Evolutionary conservation across 2,888 invertebrate genomes (phyloP).

Genomic region (Panopea generosa): DNA sequence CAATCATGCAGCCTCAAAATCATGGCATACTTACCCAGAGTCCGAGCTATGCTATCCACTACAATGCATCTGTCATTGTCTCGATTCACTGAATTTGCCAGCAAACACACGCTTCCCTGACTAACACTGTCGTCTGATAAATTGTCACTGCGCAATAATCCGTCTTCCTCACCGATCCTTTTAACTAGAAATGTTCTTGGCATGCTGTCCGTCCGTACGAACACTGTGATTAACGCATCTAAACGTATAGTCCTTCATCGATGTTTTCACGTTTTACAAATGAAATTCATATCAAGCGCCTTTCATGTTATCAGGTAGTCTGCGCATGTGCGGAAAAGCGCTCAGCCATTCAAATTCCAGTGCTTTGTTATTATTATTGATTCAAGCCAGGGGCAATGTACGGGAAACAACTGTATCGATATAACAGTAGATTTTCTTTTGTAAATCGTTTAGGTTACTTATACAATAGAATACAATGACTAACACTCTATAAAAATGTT

Average conservation of each 20-base stretch:
- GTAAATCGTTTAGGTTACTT: slow-evolving; percentile 43
- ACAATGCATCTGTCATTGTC: too few relatives aligned
- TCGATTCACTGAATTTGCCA: too few relatives aligned
- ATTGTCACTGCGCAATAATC: slow-evolving; percentile 1
- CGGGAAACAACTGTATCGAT: slow-evolving; percentile 37
- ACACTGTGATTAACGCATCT: slow-evolving; percentile 21
- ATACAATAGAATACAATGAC: slow-evolving; percentile 1
- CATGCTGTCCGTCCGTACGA: slow-evolving; percentile 60
- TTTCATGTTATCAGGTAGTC: slow-evolving; percentile 14
- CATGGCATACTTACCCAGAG: neutral
- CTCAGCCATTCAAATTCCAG: slow-evolving; percentile 62
- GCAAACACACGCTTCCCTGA: too few relatives aligned
- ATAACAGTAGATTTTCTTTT: slow-evolving; percentile 32
- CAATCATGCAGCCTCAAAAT: neutral
- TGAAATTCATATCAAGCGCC: slow-evolving; percentile 62
- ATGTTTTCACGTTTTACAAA: slow-evolving; percentile 50
- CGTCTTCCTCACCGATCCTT: slow-evolving; percentile 39
- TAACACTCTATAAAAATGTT: slow-evolving; percentile 11
- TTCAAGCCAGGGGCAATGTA: slow-evolving; percentile 36
- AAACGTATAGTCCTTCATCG: slow-evolving; percentile 23
- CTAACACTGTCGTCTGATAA: too few relatives aligned
- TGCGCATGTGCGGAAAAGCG: slow-evolving; percentile 59
- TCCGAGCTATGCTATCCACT: neutral
- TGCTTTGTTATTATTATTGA: slow-evolving; percentile 64
- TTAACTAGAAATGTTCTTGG: slow-evolving; percentile 60